These are phyloP conservation scores for Chironomus striatipennis DNA, from an alignment of 1,140 invertebrate genomes.

Conservation along the genomic window DNA sequence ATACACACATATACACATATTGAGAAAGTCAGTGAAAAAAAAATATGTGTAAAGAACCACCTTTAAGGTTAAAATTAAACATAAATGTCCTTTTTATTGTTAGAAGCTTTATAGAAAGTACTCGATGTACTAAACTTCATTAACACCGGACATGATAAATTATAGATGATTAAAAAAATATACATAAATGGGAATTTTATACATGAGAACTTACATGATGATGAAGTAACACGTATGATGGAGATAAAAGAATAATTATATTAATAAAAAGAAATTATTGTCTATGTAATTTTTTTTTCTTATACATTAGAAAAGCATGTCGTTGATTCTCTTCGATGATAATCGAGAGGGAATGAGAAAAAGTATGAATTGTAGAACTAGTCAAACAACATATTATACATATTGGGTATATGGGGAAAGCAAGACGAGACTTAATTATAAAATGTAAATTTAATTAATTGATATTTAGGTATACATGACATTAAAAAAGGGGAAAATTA, in stretches of 20 bases:
- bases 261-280: neutral
- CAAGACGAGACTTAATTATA: slow-evolving; percentile 1
- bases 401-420: neutral
- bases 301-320: neutral
- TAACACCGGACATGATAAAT: neutral
- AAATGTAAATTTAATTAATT: neutral
- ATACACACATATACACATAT: neutral
- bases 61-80: neutral
- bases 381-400: neutral
- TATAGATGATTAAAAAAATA: neutral
- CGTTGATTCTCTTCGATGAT: neutral
- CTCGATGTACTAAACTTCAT: neutral
- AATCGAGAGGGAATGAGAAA: neutral
- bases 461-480: neutral
- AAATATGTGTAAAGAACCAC: neutral
- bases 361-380: neutral
- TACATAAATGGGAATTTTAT: slow-evolving; percentile 3
- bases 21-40: neutral
- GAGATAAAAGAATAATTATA: neutral
- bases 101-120: neutral
- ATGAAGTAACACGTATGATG: neutral
- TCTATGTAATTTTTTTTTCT: neutral
- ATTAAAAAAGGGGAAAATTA: no score
- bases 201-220: neutral
- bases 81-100: neutral